Percentiles rank a stretch among this genome's conserved stretches.
These are phyloP conservation scores for Drosophila rhopaloa DNA, from an alignment of 1,140 invertebrate species.

Conservation along the genomic window DNA sequence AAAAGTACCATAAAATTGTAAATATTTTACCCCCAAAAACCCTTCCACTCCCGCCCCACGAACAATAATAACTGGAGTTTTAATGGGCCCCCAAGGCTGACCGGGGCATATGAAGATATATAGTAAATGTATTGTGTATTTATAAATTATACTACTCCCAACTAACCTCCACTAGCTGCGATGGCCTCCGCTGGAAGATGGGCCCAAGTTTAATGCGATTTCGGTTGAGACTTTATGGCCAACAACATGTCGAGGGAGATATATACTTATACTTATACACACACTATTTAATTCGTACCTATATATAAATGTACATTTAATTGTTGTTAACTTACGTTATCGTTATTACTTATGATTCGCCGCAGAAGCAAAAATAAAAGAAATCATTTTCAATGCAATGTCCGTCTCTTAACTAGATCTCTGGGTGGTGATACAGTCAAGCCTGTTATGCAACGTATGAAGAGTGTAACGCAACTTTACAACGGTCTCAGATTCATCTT, in stretches of 20 bases:
- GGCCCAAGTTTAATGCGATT: conserved; percentile 37
- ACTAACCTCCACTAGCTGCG: conserved; percentile 42
- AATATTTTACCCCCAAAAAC: conserved; percentile 55
- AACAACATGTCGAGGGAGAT: conserved; percentile 15
- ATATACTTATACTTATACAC: conserved; percentile 34
- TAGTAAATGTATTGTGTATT: conserved; percentile 33
- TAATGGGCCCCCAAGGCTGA: conserved; percentile 74
- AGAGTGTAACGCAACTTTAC: conserved; percentile 39
- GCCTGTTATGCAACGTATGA: conserved; percentile 22
- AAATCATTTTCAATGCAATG: conserved; percentile 75
- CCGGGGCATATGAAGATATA: conserved; percentile 46
- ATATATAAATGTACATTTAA: conserved; percentile 73
- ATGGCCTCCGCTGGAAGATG: conserved; percentile 48
- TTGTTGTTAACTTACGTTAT: conserved; percentile 77
- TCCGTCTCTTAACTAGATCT: conserved; percentile 24
- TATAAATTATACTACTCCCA: conserved; percentile 48
- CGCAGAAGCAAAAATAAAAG: conserved; percentile 67
- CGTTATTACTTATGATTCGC: conserved; percentile 73
- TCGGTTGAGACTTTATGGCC: conserved; percentile 20
- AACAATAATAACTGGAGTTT: conserved; percentile 63
- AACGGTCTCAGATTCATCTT: conserved; percentile 30
- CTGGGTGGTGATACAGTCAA: conserved; percentile 19
- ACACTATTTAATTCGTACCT: conserved; percentile 32
- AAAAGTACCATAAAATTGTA: conserved; percentile 64
- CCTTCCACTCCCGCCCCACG: conserved; percentile 43